Conservation (phyloP, 2,888 invertebrate species). For the Zonitis immaculata region DNA sequence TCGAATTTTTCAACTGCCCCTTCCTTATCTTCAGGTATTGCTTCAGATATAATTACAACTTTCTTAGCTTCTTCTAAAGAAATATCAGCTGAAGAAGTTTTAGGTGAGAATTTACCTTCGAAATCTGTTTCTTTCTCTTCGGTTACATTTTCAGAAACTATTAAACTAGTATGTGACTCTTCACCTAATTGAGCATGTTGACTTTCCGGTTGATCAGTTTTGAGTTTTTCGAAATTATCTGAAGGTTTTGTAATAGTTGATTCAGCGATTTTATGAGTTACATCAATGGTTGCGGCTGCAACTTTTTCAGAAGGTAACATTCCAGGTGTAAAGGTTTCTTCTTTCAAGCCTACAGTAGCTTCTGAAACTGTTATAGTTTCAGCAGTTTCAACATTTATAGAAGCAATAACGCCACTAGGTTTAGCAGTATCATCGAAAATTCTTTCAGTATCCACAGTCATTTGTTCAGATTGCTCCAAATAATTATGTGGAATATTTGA, state of each 20-base stretch:
- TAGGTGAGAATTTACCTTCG: constrained; percentile 49
- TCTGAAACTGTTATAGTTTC: constrained; percentile 46
- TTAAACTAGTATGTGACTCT: constrained; percentile 49
- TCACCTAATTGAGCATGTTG: constrained; percentile 45
- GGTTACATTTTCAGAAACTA: constrained; percentile 48
- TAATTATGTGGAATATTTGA: constrained; percentile 43
- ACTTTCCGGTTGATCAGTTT: constrained; percentile 30
- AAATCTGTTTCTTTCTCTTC: constrained; percentile 53
- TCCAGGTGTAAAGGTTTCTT: constrained; percentile 41
- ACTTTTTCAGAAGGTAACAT: constrained; percentile 39
- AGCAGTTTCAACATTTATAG: constrained; percentile 44
- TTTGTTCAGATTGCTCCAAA: constrained; percentile 42
- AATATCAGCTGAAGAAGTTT: constrained; percentile 49
- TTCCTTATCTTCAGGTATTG: constrained; percentile 41
- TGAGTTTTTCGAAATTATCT: constrained; percentile 34
- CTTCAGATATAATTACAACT: constrained; percentile 46
- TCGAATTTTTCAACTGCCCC: constrained; percentile 30
- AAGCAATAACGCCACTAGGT: constrained; percentile 47
- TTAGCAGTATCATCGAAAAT: constrained; percentile 36
- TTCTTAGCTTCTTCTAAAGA: constrained; percentile 51
- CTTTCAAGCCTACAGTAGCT: constrained; percentile 48
- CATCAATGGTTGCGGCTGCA: constrained; percentile 37
- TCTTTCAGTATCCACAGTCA: constrained; percentile 48
- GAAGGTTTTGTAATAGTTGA: constrained; percentile 32
- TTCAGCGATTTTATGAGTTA: constrained; percentile 46